phyloP scores from a whole-genome alignment of 37 sponge, comb jelly and placozoan genomes.

The Axinella damicornis region DNA sequence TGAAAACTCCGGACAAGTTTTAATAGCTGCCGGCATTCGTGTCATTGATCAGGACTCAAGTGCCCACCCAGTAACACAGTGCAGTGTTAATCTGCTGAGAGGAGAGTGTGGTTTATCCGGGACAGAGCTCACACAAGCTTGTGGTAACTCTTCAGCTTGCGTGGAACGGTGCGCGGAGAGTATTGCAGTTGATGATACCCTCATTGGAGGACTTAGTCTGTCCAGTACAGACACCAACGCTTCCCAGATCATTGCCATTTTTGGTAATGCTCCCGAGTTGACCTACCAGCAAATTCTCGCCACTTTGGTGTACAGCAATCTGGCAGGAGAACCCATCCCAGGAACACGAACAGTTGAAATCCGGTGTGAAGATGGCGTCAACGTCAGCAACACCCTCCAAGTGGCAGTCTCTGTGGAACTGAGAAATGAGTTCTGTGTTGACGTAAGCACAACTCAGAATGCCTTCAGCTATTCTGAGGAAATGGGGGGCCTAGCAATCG shows the following conservation, averaged over 20 bases:
- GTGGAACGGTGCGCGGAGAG: constrained; percentile 28
- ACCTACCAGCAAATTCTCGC: constrained; percentile 33
- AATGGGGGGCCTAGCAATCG: background rate
- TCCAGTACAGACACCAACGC: background rate
- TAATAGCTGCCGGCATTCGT: constrained; percentile 19
- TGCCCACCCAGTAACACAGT: background rate
- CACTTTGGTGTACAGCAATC: constrained; percentile 46
- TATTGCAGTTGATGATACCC: constrained; percentile 18
- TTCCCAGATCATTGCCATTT: constrained; percentile 9
- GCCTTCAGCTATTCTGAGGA: constrained; percentile 42
- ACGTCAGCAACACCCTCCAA: constrained; percentile 4
- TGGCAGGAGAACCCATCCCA: constrained; percentile 30
- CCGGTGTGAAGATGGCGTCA: constrained; percentile 26
- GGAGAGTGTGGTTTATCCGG: background rate
- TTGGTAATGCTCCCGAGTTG: constrained; percentile 19
- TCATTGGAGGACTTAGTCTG: background rate
- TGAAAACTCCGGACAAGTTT: constrained; percentile 31
- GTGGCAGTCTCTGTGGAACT: constrained; percentile 16
- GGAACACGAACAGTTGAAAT: constrained; percentile 14
- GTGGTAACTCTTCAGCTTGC: background rate
- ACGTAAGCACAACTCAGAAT: background rate
- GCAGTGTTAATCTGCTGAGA: background rate
- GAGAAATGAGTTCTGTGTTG: constrained; percentile 54
- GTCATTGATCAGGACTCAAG: constrained; percentile 43
- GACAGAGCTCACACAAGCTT: background rate